phyloP scores from a whole-genome alignment of 2,113 vertebrate genomes.

The Bostrychus sinensis region DNA sequence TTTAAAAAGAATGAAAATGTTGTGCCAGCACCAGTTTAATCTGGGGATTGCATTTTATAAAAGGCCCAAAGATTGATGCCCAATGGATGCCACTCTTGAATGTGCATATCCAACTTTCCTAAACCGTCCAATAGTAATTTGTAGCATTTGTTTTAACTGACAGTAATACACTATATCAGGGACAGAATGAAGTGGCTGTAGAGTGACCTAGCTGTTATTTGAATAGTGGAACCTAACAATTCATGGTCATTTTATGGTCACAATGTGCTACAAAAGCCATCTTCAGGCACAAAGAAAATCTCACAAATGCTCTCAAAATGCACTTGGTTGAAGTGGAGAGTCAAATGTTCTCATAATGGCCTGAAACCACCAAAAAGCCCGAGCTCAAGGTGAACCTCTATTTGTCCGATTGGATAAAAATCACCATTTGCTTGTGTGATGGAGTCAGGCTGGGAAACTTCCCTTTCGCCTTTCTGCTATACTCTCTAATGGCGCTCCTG shows the following conservation, averaged over 20 bases:
- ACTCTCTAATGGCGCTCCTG: constrained; percentile 12
- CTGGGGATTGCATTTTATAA: too few relatives aligned
- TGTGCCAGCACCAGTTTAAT: too few relatives aligned
- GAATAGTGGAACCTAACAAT: neutral
- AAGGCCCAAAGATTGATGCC: too few relatives aligned
- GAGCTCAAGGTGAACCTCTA: constrained; percentile 2
- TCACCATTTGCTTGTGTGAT: constrained; percentile 27
- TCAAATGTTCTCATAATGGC: constrained; percentile 5
- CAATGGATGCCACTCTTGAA: too few relatives aligned
- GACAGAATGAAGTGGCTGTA: too few relatives aligned
- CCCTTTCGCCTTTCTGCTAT: constrained; percentile 2
- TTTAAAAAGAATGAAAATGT: too few relatives aligned
- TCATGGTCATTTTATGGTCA: neutral
- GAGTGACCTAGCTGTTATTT: neutral
- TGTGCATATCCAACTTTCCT: too few relatives aligned
- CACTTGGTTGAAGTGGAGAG: neutral
- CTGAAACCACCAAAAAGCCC: constrained; percentile 19
- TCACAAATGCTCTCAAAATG: neutral
- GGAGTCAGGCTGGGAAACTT: constrained; percentile 16
- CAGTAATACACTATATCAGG: too few relatives aligned
- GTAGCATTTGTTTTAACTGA: too few relatives aligned
- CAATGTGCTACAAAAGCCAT: neutral
- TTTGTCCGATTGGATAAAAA: constrained; percentile 14
- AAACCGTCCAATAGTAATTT: too few relatives aligned
- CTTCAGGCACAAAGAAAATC: neutral